Conservation (phyloP, 23 tunicate species). For the Styela plicata region DNA sequence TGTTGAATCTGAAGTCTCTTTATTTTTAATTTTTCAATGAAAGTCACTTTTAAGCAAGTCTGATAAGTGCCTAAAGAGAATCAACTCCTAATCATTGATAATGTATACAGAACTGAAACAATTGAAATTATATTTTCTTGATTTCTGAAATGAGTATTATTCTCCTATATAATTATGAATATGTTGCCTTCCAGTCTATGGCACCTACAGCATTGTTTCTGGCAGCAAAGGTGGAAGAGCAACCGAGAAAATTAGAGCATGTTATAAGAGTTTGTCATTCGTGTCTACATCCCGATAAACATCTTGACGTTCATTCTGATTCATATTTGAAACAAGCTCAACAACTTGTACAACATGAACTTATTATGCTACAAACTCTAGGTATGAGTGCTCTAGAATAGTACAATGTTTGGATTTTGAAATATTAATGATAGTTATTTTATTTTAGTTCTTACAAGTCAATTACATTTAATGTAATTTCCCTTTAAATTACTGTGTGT, state of each 20-base stretch:
- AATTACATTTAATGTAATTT: too few relatives aligned
- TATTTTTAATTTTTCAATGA: too few relatives aligned
- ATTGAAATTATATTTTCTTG: background rate
- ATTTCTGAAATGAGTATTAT: background rate
- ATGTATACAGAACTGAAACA: background rate
- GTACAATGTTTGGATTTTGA: too few relatives aligned
- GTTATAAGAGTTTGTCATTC: conserved; percentile 87
- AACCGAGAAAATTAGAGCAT: conserved; percentile 96
- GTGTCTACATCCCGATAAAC: conserved; percentile 87
- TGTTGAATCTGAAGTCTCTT: too few relatives aligned
- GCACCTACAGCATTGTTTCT: conserved; percentile 94
- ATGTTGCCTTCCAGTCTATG: conserved; percentile 50
- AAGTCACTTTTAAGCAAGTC: too few relatives aligned
- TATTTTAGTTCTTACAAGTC: too few relatives aligned
- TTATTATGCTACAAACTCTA: conserved; percentile 84
- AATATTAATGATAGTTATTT: too few relatives aligned
- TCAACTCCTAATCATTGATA: too few relatives aligned
- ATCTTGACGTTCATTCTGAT: conserved; percentile 67
- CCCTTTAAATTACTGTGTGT: too few relatives aligned
- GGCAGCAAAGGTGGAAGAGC: conserved; percentile 99
- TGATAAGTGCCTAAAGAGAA: too few relatives aligned
- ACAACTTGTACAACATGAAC: conserved; percentile 84
- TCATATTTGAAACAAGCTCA: conserved; percentile 77
- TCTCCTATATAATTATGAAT: background rate
- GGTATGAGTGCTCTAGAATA: too few relatives aligned